Percentiles rank a stretch among this genome's conserved stretches.
phyloP scores from a whole-genome alignment of 2,113 vertebrate genomes.

The Delphinus delphis region DNA sequence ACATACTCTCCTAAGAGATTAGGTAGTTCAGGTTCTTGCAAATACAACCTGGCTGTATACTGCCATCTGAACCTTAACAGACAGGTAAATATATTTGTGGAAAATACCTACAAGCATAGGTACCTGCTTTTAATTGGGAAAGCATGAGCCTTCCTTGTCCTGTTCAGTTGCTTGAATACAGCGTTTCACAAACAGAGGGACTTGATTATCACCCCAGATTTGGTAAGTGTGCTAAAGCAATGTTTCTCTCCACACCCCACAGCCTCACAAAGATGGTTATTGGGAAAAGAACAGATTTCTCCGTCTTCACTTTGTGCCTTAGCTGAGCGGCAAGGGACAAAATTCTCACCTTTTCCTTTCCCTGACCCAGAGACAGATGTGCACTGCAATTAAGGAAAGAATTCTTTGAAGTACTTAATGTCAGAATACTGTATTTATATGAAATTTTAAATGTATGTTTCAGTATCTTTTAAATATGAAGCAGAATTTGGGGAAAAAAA shows the following conservation, averaged over 20 bases:
- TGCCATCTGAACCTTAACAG: slow-evolving; percentile 32
- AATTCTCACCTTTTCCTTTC: background rate
- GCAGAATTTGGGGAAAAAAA: background rate
- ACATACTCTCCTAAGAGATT: background rate
- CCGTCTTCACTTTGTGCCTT: background rate
- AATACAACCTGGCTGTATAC: slow-evolving; percentile 15
- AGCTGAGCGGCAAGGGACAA: background rate
- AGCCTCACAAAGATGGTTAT: background rate
- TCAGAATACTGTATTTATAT: background rate
- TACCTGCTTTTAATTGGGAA: background rate
- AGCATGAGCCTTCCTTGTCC: background rate
- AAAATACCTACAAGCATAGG: background rate
- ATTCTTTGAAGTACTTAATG: background rate
- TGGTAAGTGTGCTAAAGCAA: background rate
- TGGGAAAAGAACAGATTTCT: background rate
- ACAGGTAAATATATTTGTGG: background rate
- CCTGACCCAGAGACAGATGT: background rate
- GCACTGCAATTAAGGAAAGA: background rate
- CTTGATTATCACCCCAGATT: background rate
- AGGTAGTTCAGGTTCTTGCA: slow-evolving; percentile 15
- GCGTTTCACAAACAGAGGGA: background rate
- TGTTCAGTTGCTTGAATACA: background rate
- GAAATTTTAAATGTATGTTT: background rate
- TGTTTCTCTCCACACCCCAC: background rate
- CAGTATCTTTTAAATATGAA: background rate